A percentile compares a stretch with the other conserved stretches of the same genome.
Conservation (phyloP, 2,888 invertebrate genomes). For the Acronicta aceris region DNA sequence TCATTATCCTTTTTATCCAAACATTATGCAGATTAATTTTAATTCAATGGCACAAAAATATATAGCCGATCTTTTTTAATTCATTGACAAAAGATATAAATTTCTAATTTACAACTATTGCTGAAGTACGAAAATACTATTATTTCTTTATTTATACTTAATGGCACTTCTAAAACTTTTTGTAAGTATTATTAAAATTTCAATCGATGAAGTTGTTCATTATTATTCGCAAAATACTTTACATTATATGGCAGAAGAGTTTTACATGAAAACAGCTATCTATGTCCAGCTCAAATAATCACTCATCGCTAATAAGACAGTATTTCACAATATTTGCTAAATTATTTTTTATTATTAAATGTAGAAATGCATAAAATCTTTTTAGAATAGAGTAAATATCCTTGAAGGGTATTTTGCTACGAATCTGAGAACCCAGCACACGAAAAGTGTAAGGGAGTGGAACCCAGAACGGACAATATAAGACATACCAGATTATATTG, state of each 20-base stretch:
- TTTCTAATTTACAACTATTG: constrained; percentile 68
- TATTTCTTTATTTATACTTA: constrained; percentile 65
- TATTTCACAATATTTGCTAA: constrained; percentile 50
- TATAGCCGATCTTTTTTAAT: constrained; percentile 53
- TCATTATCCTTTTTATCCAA: constrained; percentile 15
- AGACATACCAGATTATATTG: constrained; percentile 9
- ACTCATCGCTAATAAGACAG: constrained; percentile 31
- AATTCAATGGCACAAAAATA: constrained; percentile 64
- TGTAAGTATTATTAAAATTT: constrained; percentile 58
- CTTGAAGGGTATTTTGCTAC: constrained; percentile 42
- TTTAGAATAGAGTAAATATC: constrained; percentile 39
- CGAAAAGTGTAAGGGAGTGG: constrained; percentile 27
- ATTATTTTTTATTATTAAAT: constrained; percentile 54
- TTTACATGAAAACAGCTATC: constrained; percentile 44
- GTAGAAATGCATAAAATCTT: constrained; percentile 58
- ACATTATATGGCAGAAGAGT: constrained; percentile 46
- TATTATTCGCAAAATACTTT: constrained; percentile 48
- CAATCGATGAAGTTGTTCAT: constrained; percentile 46
- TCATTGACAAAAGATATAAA: constrained; percentile 50
- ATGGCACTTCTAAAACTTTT: constrained; percentile 84
- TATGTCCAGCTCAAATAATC: constrained; percentile 39
- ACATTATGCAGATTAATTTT: constrained; percentile 13
- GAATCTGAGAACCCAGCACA: constrained; percentile 43
- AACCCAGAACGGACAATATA: constrained; percentile 11
- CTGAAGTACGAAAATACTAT: constrained; percentile 84